Conservation (phyloP, 1,140 invertebrate genomes). For the Zeugodacus cucurbitae region DNA sequence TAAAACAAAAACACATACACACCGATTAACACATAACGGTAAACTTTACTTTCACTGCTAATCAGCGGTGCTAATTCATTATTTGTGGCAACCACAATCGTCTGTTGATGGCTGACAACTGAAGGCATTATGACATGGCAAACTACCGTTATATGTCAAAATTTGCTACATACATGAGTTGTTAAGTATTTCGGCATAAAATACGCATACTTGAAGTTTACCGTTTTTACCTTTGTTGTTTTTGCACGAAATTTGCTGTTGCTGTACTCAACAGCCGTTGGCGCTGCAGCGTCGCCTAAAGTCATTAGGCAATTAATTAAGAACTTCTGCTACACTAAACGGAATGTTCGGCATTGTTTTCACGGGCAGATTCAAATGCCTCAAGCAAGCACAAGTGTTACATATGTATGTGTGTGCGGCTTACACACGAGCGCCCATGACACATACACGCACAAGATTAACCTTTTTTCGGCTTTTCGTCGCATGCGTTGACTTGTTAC, state of each 20-base stretch:
- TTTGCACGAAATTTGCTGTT: not conserved
- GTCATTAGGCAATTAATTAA: slow-evolving; percentile 42
- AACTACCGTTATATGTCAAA: not conserved
- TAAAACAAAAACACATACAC: not conserved
- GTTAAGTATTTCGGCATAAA: not conserved
- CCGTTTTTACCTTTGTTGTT: not conserved
- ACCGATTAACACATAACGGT: not conserved
- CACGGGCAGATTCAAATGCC: not conserved
- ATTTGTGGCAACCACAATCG: not conserved
- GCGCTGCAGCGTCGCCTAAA: not conserved
- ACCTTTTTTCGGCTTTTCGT: not conserved
- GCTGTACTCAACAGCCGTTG: not conserved
- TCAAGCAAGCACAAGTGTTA: not conserved
- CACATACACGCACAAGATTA: not conserved
- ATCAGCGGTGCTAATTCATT: not conserved
- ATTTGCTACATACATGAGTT: not conserved
- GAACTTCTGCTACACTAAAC: slow-evolving; percentile 28
- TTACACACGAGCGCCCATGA: not conserved
- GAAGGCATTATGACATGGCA: not conserved
- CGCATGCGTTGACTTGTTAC: not conserved
- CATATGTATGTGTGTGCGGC: not conserved
- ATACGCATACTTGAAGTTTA: not conserved
- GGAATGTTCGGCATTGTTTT: not conserved
- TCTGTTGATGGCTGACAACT: not conserved
- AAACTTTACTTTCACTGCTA: not conserved